A percentile compares a stretch with the other conserved stretches of the same genome.
Evolutionary conservation across 2,797 vertebrate species (phyloP).

Genomic region (Pelobates cultripes): DNA sequence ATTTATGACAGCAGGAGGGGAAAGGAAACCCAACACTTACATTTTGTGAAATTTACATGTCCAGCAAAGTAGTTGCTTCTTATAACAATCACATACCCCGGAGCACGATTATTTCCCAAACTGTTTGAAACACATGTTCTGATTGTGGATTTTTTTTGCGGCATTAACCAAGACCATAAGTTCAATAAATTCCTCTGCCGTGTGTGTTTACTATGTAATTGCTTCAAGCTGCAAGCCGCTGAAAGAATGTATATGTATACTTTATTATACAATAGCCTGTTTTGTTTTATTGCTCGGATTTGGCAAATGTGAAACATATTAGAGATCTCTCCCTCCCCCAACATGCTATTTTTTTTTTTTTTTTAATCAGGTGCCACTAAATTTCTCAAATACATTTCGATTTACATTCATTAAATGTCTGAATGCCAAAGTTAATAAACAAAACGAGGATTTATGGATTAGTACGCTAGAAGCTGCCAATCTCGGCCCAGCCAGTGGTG

Average conservation of each 20-base stretch:
- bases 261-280: conserved; percentile 48
- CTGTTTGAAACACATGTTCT: conserved; percentile 23
- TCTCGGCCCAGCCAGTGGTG: no score
- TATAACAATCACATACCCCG: conserved; percentile 42
- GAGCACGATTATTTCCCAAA: conserved; percentile 16
- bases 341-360: not conserved
- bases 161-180: conserved; percentile 53
- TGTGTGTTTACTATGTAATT: conserved; percentile 50
- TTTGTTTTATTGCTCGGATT: conserved; percentile 44
- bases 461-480: no score
- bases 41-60: conserved; percentile 37
- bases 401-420: not conserved
- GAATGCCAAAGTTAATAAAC: not conserved
- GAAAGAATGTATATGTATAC: conserved; percentile 29
- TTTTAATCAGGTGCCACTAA: conserved; percentile 12
- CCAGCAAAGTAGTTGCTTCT: conserved; percentile 39
- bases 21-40: conserved; percentile 37
- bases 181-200: conserved; percentile 51
- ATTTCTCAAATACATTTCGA: not conserved
- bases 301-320: conserved; percentile 26
- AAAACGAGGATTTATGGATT: no score
- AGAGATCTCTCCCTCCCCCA: not conserved
- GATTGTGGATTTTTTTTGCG: conserved; percentile 29
- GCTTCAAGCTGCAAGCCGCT: conserved; percentile 53
- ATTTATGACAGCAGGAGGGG: conserved; percentile 37